Evolutionary conservation across 2,113 vertebrate species (phyloP).

Genomic region (Lagopus leucura): DNA sequence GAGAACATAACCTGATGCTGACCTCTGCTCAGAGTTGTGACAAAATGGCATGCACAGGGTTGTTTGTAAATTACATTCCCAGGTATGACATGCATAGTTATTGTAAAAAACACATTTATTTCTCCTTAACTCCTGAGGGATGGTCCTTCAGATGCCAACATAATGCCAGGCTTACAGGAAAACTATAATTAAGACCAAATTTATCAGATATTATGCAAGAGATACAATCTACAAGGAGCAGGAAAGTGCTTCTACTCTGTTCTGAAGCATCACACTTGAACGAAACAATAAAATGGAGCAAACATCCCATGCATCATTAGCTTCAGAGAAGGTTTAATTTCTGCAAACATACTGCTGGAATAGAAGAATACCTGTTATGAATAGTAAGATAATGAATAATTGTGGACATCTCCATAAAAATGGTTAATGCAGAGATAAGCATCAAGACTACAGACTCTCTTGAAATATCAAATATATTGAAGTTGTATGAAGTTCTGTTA

Average conservation of each 20-base stretch:
- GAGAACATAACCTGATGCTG: neutral
- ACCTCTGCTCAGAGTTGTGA: neutral
- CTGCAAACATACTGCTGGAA: neutral
- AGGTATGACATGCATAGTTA: accelerated
- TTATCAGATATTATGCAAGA: neutral
- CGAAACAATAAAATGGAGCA: neutral
- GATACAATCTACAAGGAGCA: neutral
- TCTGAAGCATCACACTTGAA: neutral
- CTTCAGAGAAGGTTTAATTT: neutral
- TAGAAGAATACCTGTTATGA: neutral
- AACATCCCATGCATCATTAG: neutral
- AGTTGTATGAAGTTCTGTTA: neutral
- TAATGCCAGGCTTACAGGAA: neutral
- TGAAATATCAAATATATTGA: neutral
- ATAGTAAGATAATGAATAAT: neutral
- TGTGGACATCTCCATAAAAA: neutral
- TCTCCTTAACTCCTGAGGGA: neutral
- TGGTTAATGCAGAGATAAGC: neutral
- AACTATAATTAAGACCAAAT: neutral
- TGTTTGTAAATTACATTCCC: neutral
- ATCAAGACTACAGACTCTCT: neutral
- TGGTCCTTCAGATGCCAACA: neutral
- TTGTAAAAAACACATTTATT: neutral
- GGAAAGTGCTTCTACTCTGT: neutral
- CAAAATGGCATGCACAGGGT: neutral